These are phyloP conservation scores for Glossophaga mutica DNA, from an alignment of 2,797 vertebrate genomes.

Conservation along the genomic window DNA sequence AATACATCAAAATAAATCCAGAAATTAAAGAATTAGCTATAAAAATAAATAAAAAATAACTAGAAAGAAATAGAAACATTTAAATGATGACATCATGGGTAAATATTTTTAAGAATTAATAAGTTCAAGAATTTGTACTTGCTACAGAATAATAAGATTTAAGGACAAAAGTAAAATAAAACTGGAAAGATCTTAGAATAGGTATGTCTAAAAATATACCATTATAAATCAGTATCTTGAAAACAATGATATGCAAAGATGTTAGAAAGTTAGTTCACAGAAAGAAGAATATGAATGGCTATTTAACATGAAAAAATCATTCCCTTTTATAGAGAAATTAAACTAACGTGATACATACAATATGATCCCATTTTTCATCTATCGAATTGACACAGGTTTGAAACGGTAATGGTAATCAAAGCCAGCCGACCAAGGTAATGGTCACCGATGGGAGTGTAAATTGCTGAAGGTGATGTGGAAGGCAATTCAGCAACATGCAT, in stretches of 20 bases:
- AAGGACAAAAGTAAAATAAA: background rate
- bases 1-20: background rate
- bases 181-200: background rate
- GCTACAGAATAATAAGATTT: background rate
- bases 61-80: background rate
- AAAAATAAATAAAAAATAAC: background rate
- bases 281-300: background rate
- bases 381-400: background rate
- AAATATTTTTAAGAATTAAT: background rate
- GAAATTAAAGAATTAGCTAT: background rate
- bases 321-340: background rate
- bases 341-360: background rate
- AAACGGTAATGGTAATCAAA: background rate
- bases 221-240: background rate
- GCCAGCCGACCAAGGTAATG: background rate
- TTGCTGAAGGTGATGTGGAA: background rate
- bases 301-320: background rate
- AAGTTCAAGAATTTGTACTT: background rate
- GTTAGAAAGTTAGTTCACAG: background rate
- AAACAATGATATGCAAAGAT: background rate
- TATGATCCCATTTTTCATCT: background rate
- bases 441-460: background rate
- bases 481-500: background rate
- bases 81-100: background rate
- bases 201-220: background rate